Evolutionary conservation across 2,797 vertebrate species (phyloP).

Genomic region (Melopsittacus undulatus): DNA sequence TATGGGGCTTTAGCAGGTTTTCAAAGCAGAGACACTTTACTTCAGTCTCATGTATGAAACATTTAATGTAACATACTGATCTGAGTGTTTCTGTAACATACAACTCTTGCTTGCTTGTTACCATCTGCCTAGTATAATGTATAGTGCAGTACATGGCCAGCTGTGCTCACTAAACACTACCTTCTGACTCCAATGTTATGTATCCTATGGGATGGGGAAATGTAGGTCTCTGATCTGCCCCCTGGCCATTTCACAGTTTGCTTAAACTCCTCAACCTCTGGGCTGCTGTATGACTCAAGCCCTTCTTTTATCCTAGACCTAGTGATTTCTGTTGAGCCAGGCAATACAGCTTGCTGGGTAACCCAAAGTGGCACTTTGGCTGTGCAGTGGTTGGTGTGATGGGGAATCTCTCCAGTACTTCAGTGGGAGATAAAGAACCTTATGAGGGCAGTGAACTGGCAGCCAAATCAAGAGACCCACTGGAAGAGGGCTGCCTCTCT

Average conservation of each 20-base stretch:
- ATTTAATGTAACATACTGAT: not conserved
- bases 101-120: not conserved
- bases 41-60: not conserved
- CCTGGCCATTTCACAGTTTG: not conserved
- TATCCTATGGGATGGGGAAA: not conserved
- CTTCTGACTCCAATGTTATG: not conserved
- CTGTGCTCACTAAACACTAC: not conserved
- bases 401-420: not conserved
- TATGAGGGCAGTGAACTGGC: not conserved
- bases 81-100: not conserved
- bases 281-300: not conserved
- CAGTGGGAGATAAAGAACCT: not conserved
- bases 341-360: not conserved
- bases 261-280: not conserved
- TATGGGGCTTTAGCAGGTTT: not conserved
- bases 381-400: accelerated
- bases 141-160: not conserved
- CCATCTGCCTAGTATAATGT: not conserved
- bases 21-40: not conserved
- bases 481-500: not conserved
- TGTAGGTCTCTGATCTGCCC: not conserved
- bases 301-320: not conserved
- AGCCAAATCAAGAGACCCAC: not conserved
- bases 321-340: not conserved
- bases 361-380: not conserved